Evolutionary conservation across 2,888 invertebrate species (phyloP), one percentile per base, ranked within the genome.

Genomic region (Aspidiotus destructor): DNA sequence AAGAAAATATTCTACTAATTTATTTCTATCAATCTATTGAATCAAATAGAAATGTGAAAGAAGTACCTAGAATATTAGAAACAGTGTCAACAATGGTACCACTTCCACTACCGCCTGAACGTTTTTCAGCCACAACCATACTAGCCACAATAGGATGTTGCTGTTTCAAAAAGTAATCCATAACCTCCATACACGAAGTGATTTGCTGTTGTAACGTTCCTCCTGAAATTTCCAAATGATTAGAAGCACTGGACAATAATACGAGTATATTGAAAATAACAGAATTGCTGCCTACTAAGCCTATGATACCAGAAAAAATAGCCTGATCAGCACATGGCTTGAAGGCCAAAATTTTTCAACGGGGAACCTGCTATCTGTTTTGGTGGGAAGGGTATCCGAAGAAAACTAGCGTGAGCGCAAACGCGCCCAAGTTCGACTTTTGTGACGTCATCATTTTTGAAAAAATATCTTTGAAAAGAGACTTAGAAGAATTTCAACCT

Each of bases 141-240:
- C 89, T 89, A 0, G 87, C 82, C 0, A 92, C 89, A 16, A 92
- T 81, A 0, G 89, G 79, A 5, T 78, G 75, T 10, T 77, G 74
- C 71, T 86, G 86, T 71, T 82, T 83, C 68, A 98, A 78, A 77
- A 97, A 83, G 28, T 72, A 70, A 70, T 77, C 77, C 41, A 95
- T 78, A 1, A 86, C 83, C 41, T 84, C 79, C 13, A 95, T 79
- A 75, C 93, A 94, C 0, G 90, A 92, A 0, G 85, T 82, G 74
- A 95, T 89, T 73, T 86, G 83, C 77, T 95, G 95, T 70, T 91
- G 92, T 3, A 92, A 79, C 0, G 92, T 93, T 11, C 94, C 94
- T 67, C 83, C 83, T 74, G 10, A 53, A 57, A 60, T 42, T 7
- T n/a, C 8, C 40, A 17, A 28, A 28, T 1, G 5, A 28, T 28